These are phyloP conservation scores for Gallirallus australis DNA, from an alignment of 2,797 vertebrate genomes.

Conservation along the genomic window DNA sequence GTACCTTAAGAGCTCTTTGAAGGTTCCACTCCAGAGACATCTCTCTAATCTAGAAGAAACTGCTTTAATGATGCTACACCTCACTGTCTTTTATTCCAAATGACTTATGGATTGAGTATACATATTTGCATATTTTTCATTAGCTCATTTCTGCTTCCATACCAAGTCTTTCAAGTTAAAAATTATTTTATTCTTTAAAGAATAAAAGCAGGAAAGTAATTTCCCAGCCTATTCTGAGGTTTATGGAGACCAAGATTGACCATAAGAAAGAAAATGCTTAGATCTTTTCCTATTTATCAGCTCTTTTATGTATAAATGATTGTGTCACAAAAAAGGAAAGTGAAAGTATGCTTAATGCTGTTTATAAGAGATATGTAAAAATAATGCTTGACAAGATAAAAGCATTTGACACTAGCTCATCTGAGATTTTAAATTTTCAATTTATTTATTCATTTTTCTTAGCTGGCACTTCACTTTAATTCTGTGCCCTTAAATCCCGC, in stretches of 20 bases:
- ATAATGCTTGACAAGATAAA: neutral
- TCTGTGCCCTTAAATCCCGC: slow-evolving; percentile 14
- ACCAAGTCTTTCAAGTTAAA: neutral
- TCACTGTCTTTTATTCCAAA: neutral
- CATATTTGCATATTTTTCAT: neutral
- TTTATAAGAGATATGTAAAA: neutral
- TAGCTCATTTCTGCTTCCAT: neutral
- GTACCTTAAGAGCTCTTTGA: neutral
- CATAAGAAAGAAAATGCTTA: neutral
- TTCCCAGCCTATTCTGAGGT: neutral
- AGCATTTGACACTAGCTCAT: neutral
- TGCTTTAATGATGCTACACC: neutral
- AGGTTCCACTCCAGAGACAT: neutral
- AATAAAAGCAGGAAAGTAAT: neutral
- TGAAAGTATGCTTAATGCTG: neutral
- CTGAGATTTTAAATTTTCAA: neutral
- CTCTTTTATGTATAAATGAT: neutral
- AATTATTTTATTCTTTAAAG: neutral
- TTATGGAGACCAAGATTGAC: neutral
- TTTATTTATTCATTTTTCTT: neutral
- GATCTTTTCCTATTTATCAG: neutral
- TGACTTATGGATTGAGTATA: neutral
- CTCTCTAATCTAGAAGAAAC: neutral
- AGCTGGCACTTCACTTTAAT: slow-evolving; percentile 4
- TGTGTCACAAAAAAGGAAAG: neutral